Evolutionary conservation across 2,113 vertebrate species (phyloP), one percentile per base, ranked within the genome.

Genomic region (Micronisus gabar): DNA sequence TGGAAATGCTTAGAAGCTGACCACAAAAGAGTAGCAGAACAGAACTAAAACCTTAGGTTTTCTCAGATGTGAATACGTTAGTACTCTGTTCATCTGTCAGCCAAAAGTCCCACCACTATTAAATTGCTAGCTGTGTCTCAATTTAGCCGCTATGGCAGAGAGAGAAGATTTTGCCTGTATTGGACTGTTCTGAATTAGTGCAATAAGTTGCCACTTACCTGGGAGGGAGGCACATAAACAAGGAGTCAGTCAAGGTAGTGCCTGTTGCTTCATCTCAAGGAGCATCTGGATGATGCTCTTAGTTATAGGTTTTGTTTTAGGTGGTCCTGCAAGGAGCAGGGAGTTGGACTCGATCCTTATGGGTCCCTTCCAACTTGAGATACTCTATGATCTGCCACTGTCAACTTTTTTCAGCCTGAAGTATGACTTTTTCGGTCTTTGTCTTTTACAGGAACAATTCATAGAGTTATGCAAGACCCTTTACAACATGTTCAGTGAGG

Each of bases 401-500:
- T 75, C 53, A 45, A 26, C 9, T 30, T 68, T 71, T 92, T 83
- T 56, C 67, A 90, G 30, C 45, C 53, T 80, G 30, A 62, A 59
- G 21, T 27, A 11, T 79, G 76, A 34, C 59, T 72, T 48, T 62
- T 68, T 81, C 59, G 26, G 9, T 79, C 40, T 95, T 91, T 96
- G 32, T 93, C 70, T 95, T 75, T 93, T 96, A 53, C 95, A 99
- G 99, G 99, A 99, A 72, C 99, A 99, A 84, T 99, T 99, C 95
- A 99, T 99, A 17, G 99, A 99, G 98, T 93, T 99, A 38, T 99
- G 99, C 97, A 99, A 99, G 96, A 99, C 99, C 0, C 98, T 99
- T 15, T 99, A 99, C 97, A 99, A 99, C 97, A 99, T 99, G 99
- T 99, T 99, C 97, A 99, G 99, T 0, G 99, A 99, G 92, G 99